phyloP scores from a whole-genome alignment of 1,140 invertebrate species.

The Potamilus streckersoni region DNA sequence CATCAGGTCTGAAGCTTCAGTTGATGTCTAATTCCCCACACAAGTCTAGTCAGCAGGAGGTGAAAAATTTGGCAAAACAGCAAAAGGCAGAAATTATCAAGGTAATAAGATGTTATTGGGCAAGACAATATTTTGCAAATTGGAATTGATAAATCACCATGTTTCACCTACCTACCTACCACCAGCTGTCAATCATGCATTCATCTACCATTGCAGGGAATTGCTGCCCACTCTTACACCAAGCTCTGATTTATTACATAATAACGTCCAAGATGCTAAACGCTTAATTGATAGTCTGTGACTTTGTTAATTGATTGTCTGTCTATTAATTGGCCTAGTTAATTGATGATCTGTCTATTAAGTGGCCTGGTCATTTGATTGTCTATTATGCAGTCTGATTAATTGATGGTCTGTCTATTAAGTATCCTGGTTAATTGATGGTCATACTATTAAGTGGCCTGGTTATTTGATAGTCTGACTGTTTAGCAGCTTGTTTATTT shows the following conservation, averaged over 20 bases:
- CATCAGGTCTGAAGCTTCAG: conserved; percentile 39
- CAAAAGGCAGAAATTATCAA: conserved; percentile 47
- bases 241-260: background rate
- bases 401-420: too few relatives aligned
- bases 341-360: too few relatives aligned
- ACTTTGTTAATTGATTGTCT: too few relatives aligned
- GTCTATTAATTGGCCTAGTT: too few relatives aligned
- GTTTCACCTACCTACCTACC: background rate
- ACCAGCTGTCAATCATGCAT: background rate
- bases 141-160: background rate
- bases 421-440: too few relatives aligned
- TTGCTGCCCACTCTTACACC: background rate
- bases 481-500: too few relatives aligned
- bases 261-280: too few relatives aligned
- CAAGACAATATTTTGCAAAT: background rate
- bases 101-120: conserved; percentile 10
- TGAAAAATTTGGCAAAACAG: conserved; percentile 30
- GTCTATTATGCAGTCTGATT: too few relatives aligned
- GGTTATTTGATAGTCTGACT: too few relatives aligned
- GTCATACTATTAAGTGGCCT: too few relatives aligned
- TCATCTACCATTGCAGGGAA: background rate
- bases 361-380: too few relatives aligned
- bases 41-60: conserved; percentile 1
- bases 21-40: conserved; percentile 34
- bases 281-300: too few relatives aligned